Conservation (phyloP, 1,140 invertebrate genomes). For the Temnothorax curvispinosus region DNA sequence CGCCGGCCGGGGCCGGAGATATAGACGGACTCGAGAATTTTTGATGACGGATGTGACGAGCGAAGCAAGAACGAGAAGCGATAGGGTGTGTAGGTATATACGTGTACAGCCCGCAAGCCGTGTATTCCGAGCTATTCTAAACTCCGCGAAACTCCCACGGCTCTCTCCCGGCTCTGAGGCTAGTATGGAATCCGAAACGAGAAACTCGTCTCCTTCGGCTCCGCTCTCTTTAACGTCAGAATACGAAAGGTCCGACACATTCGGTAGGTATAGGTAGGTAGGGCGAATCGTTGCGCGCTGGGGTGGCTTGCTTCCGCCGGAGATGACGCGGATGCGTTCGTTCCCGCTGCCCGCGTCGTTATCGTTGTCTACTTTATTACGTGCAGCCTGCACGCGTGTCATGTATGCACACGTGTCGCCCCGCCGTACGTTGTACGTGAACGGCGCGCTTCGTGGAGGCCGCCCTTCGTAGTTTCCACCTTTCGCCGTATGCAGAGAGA, state of each 20-base stretch:
- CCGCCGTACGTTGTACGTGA: neutral
- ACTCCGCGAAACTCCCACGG: slow-evolving; percentile 13
- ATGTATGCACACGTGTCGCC: slow-evolving; percentile 38
- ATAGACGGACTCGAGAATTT: neutral
- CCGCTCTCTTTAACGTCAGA: slow-evolving; percentile 21
- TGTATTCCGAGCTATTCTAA: slow-evolving; percentile 6
- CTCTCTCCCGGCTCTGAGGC: too few species aligned
- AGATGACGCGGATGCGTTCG: slow-evolving; percentile 75
- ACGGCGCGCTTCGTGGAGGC: neutral
- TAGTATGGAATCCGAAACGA: neutral
- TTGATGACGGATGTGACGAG: neutral
- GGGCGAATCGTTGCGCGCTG: neutral
- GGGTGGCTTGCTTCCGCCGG: slow-evolving; percentile 41
- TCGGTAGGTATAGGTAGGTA: neutral
- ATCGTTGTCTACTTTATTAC: slow-evolving; percentile 82
- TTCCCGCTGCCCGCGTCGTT: slow-evolving; percentile 65
- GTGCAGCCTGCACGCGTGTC: slow-evolving; percentile 65
- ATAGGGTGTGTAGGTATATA: too few species aligned
- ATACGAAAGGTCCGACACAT: neutral
- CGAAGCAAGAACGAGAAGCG: neutral
- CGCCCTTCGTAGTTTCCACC: neutral
- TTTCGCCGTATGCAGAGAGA: slow-evolving; percentile 44
- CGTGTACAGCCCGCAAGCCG: neutral
- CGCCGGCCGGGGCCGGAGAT: neutral
- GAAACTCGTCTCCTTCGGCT: slow-evolving; percentile 22